Conservation (phyloP, 2,113 vertebrate genomes). For the Athene noctua region DNA sequence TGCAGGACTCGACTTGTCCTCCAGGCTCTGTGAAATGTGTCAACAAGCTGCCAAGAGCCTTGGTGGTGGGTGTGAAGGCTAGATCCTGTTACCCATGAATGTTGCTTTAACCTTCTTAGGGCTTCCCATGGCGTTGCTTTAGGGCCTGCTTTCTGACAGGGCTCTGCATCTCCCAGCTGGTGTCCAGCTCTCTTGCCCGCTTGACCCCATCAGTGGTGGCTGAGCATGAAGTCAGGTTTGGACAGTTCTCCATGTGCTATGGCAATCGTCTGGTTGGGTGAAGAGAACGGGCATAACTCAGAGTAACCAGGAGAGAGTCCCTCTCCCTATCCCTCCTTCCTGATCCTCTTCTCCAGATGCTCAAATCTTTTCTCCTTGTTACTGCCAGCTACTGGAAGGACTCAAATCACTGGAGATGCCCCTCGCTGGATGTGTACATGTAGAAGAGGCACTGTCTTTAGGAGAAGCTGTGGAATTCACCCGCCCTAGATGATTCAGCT, state of each 20-base stretch:
- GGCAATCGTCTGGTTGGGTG: not conserved
- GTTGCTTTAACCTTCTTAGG: not conserved
- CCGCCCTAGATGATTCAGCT: not conserved
- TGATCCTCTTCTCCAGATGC: not conserved
- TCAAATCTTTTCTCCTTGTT: not conserved
- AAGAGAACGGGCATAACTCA: not conserved
- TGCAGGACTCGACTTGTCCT: not conserved
- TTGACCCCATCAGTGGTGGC: not conserved
- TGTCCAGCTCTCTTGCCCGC: not conserved
- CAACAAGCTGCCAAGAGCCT: not conserved
- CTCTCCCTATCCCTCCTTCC: not conserved
- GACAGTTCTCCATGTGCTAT: not conserved
- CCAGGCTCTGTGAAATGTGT: not conserved
- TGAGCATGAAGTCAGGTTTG: not conserved
- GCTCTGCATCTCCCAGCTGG: not conserved
- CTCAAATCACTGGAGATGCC: not conserved
- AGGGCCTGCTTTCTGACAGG: not conserved
- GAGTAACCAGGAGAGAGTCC: not conserved
- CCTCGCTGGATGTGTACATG: fast-evolving
- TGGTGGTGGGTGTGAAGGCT: not conserved
- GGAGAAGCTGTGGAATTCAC: not conserved
- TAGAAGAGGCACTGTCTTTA: not conserved
- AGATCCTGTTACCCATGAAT: not conserved
- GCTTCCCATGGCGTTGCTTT: not conserved
- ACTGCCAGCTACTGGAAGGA: not conserved